Evolutionary conservation across 2,888 invertebrate species (phyloP).

Genomic region (Linyphia triangularis): DNA sequence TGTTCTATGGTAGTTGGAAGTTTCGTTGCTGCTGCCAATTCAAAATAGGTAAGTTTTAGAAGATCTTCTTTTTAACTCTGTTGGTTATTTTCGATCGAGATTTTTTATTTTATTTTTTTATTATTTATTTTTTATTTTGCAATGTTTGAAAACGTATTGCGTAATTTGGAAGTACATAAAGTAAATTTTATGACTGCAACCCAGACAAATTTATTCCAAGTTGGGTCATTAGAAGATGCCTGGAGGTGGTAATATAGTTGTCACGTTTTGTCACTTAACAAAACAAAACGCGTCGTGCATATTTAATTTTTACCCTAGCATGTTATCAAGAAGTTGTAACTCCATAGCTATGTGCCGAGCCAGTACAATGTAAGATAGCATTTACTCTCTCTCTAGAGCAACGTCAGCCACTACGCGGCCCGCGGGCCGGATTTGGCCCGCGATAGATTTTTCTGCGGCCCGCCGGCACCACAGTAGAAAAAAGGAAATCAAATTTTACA

Average conservation of each 20-base stretch:
- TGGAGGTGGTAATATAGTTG: neutral
- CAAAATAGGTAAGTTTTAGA: neutral
- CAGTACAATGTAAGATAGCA: no score
- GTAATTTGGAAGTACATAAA: neutral
- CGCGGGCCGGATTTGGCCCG: no score
- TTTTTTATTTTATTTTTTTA: no score
- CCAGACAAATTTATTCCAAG: neutral
- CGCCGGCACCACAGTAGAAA: no score
- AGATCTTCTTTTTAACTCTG: neutral
- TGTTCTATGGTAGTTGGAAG: neutral
- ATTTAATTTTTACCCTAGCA: neutral
- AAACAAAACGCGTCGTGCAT: neutral
- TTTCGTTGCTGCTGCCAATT: constrained; percentile 43
- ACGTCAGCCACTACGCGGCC: no score
- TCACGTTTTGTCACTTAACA: neutral
- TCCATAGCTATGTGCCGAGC: no score
- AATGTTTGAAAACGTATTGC: neutral
- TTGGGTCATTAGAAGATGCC: neutral
- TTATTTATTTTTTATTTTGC: neutral
- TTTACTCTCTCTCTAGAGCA: no score
- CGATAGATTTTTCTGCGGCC: no score
- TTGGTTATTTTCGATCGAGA: no score
- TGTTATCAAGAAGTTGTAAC: neutral
- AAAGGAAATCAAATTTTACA: no score
- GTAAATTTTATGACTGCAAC: neutral